Conservation (phyloP, 2,113 vertebrate species). For the Nyctibius bracteatus region DNA sequence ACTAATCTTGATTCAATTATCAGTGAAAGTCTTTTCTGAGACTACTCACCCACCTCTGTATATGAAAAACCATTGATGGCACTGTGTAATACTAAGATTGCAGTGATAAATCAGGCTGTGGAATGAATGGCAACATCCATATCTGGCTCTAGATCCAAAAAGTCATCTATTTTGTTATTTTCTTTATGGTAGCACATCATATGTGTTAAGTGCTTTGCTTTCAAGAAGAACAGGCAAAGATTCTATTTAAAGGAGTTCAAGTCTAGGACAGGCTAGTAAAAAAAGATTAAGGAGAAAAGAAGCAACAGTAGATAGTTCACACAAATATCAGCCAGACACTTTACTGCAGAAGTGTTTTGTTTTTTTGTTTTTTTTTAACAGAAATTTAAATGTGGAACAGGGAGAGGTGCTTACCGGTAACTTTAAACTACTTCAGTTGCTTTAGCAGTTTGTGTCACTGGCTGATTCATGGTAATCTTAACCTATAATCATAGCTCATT, state of each 20-base stretch:
- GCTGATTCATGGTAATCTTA: background rate
- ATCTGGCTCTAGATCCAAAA: conserved; percentile 45
- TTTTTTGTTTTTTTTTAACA: background rate
- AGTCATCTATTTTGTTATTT: conserved; percentile 51
- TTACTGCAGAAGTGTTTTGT: background rate
- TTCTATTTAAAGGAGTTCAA: background rate
- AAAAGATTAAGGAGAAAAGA: background rate
- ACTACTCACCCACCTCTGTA: background rate
- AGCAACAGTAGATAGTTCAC: background rate
- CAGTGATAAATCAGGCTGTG: background rate
- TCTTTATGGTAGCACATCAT: background rate
- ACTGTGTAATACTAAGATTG: conserved; percentile 20
- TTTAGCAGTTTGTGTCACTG: background rate
- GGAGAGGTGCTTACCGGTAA: background rate
- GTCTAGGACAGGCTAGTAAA: background rate
- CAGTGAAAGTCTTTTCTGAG: conserved; percentile 16
- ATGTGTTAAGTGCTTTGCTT: conserved; percentile 9
- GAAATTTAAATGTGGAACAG: background rate
- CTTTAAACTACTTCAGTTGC: background rate
- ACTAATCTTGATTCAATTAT: conserved; percentile 10
- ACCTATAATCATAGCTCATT: background rate
- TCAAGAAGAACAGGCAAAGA: background rate
- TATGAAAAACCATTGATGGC: background rate
- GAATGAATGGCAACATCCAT: conserved; percentile 26
- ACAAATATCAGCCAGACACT: background rate